Conservation (phyloP, 2,888 invertebrate species). For the Didymodactylos carnosus region DNA sequence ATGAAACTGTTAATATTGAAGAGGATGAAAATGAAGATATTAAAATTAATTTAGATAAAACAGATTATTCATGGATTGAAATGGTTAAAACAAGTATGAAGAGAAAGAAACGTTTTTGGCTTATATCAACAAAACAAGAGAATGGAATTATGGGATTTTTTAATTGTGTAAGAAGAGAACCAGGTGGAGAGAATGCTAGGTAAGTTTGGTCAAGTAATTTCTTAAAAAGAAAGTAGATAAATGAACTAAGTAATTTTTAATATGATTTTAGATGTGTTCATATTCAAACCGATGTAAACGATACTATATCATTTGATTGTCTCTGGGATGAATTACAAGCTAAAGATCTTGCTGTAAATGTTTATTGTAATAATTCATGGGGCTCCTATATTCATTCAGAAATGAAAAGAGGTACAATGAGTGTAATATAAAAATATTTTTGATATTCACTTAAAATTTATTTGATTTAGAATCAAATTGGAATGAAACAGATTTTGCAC, state of each 20-base stretch:
- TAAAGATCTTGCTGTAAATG: slow-evolving; percentile 65
- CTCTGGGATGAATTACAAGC: slow-evolving; percentile 22
- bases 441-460: background rate
- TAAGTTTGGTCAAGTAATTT: background rate
- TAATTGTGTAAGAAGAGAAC: slow-evolving; percentile 69
- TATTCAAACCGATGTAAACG: slow-evolving; percentile 45
- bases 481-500: slow-evolving; percentile 60
- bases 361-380: slow-evolving; percentile 58
- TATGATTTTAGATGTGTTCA: slow-evolving; percentile 38
- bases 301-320: slow-evolving; percentile 9
- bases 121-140: slow-evolving; percentile 45
- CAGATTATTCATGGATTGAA: slow-evolving; percentile 5
- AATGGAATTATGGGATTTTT: slow-evolving; percentile 67
- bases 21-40: background rate
- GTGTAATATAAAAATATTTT: background rate
- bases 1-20: slow-evolving; percentile 19
- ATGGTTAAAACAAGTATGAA: background rate
- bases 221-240: background rate
- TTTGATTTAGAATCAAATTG: background rate
- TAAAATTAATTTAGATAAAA: background rate
- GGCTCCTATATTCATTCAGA: slow-evolving; percentile 57
- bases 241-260: background rate
- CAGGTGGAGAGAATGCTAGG: background rate
- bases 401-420: slow-evolving; percentile 40
- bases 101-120: slow-evolving; percentile 33